These are phyloP conservation scores for Mungos mungo DNA, from an alignment of 2,113 vertebrate genomes.

Conservation along the genomic window DNA sequence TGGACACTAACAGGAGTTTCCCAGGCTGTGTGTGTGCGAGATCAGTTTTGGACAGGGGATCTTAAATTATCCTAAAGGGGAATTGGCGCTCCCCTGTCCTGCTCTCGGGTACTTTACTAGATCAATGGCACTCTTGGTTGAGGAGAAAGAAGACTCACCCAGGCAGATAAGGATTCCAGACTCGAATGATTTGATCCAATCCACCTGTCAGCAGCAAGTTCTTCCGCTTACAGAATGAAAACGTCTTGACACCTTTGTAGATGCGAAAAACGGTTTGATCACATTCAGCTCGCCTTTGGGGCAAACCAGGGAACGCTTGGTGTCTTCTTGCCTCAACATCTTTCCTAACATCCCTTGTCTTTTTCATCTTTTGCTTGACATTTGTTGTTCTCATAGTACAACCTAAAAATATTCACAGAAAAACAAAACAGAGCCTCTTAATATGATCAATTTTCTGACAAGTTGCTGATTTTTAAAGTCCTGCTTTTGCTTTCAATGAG, in stretches of 20 bases:
- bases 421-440: constrained; percentile 20
- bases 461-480: not conserved
- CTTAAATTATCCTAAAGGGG: not conserved
- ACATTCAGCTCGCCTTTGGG: constrained; percentile 72
- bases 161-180: constrained; percentile 87
- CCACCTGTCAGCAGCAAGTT: constrained; percentile 86
- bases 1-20: not conserved
- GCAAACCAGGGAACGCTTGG: constrained; percentile 50
- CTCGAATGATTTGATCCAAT: constrained; percentile 81
- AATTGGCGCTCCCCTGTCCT: not conserved
- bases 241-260: constrained; percentile 84
- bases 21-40: not conserved
- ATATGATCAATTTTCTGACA: not conserved
- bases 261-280: constrained; percentile 83
- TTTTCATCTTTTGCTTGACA: constrained; percentile 81
- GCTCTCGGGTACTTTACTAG: not conserved
- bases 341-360: constrained; percentile 79
- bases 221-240: constrained; percentile 83
- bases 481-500: not conserved
- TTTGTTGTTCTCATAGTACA: constrained; percentile 77
- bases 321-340: constrained; percentile 80
- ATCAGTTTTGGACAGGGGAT: not conserved
- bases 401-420: constrained; percentile 73
- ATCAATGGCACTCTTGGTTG: not conserved
- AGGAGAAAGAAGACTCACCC: constrained; percentile 73